Base-by-base conservation (phyloP, 2,113 vertebrate genomes). In the Eublepharis macularius region DNA sequence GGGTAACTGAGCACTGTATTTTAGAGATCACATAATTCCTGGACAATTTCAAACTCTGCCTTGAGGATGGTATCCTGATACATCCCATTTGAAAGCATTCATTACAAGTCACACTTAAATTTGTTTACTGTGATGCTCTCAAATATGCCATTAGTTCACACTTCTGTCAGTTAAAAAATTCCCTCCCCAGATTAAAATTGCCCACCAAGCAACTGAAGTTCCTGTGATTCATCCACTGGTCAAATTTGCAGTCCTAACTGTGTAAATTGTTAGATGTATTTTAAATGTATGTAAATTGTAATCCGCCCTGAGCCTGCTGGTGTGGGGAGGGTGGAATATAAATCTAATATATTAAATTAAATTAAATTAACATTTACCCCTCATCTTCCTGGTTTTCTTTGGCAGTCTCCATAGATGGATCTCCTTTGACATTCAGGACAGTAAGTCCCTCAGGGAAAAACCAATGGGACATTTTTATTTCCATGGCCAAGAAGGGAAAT, bases 391-490 rank as follows among this genome's bases (percentile, higher is more conserved):
- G 39, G 34, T 45, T 75, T 63, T 86, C 6, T 63, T 63, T 75
- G 21, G 24, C 47, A 65, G 17, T 29, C 81, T 88, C 51, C 39
- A 84, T 54, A 54, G 51, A 2, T 19, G 51, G 2, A 54, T 14
- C 51, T 54, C 51, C 17, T 54, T 87, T 75, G 81, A 92, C 83
- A 93, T 92, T 90, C 74, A 24, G 12, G 82, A 83, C 82, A 86
- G 72, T 88, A 89, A 86, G 26, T 89, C 91, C 86, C 91, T 80
- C 54, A 85, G 65, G 87, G 86, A 47, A 86, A 69, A 90, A 85
- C 36, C 70, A 90, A 77, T 90, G 80, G n/a, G 91, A 92, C 75
- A 90, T 87, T 84, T 92, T 84, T 92, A 88, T 92, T 91, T 77
- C 57, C 75, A 12, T 21, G 14, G 32, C 86, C 84, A 12, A 89